Evolutionary conservation across 2,797 vertebrate species (phyloP).

Genomic region (Eulemur albifrons): DNA sequence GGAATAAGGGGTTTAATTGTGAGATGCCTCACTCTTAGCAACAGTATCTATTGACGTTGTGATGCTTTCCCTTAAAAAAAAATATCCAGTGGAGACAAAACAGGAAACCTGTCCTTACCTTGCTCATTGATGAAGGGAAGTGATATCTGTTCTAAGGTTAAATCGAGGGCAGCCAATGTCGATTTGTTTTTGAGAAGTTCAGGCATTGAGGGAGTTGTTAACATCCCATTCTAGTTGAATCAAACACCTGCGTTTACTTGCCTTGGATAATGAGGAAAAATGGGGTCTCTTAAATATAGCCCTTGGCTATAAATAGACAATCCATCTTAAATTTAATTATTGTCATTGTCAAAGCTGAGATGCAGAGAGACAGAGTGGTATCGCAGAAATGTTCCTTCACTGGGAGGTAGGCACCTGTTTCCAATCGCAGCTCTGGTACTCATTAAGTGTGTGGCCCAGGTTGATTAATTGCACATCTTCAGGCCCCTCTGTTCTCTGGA

Average conservation of each 20-base stretch:
- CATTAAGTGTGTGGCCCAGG: constrained; percentile 15
- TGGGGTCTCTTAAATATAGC: constrained; percentile 57
- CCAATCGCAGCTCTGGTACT: background rate
- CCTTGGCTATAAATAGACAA: constrained; percentile 62
- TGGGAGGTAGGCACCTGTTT: background rate
- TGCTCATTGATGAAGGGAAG: constrained; percentile 12
- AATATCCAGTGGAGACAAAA: background rate
- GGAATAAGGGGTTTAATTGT: background rate
- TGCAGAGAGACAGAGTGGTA: background rate
- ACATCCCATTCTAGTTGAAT: constrained; percentile 51
- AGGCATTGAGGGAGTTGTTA: constrained; percentile 43
- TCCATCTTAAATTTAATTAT: constrained; percentile 67
- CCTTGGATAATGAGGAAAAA: constrained; percentile 66
- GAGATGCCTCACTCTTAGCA: background rate
- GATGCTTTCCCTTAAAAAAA: constrained; percentile 27
- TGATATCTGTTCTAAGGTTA: constrained; percentile 30
- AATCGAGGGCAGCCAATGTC: constrained; percentile 38
- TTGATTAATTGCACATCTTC: constrained; percentile 34
- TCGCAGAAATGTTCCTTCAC: background rate
- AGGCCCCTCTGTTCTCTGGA: background rate
- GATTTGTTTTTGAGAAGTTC: constrained; percentile 52
- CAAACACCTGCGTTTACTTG: constrained; percentile 59
- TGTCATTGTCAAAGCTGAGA: constrained; percentile 51
- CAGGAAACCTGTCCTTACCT: constrained; percentile 7
- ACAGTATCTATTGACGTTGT: background rate